Conservation (phyloP, 2,888 invertebrate species). For the Hedya salicella region DNA sequence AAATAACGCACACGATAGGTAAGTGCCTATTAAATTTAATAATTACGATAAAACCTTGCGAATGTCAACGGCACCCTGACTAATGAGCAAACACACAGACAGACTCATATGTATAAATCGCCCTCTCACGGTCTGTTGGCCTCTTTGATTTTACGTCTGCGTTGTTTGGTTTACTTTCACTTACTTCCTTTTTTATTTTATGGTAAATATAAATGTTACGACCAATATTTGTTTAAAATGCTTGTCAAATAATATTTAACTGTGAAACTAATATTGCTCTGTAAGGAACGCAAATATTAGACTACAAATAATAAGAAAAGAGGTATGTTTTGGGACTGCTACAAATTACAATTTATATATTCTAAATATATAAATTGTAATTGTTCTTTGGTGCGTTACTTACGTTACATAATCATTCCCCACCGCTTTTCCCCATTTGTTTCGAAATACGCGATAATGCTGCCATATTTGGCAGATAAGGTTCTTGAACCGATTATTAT, state of each 20-base stretch:
- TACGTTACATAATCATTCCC: too few relatives aligned
- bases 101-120: conserved; percentile 18
- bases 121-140: conserved; percentile 55
- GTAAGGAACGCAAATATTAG: neutral
- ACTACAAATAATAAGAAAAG: neutral
- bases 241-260: neutral
- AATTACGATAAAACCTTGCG: conserved; percentile 24
- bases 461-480: too few relatives aligned
- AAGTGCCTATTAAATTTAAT: conserved; percentile 30
- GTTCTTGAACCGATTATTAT: too few relatives aligned
- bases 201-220: conserved; percentile 3
- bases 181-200: conserved; percentile 43
- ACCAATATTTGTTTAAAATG: neutral
- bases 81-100: conserved; percentile 71
- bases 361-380: too few relatives aligned
- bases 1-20: conserved; percentile 39
- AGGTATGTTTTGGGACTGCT: too few relatives aligned
- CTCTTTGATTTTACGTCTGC: conserved; percentile 54
- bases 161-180: conserved; percentile 36
- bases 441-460: too few relatives aligned
- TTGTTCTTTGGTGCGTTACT: too few relatives aligned
- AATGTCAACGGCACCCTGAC: conserved; percentile 49
- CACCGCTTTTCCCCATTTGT: too few relatives aligned
- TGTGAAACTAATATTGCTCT: neutral
- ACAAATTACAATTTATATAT: too few relatives aligned